Base-by-base conservation (phyloP, 1,140 invertebrate species). In the Stenopsyche tienmushanensis region DNA sequence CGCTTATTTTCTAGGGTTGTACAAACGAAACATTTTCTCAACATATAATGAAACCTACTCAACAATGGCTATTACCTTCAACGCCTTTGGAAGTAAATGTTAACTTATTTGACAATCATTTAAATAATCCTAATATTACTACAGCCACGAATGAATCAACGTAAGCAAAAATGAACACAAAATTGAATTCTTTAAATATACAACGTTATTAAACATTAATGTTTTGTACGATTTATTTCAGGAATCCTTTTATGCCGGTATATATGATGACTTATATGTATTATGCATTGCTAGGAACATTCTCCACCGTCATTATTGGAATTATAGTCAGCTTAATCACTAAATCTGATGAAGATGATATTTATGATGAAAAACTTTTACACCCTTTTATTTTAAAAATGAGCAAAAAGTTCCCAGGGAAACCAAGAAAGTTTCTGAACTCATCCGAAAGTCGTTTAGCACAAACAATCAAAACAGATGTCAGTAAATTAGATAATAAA, bases 191-290 rank as follows among this genome's bases (percentile, higher is more conserved):
- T n/a, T n/a, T n/a, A n/a, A n/a, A n/a, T n/a, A n/a, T n/a, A n/a
- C n/a, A n/a, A n/a, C n/a, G n/a, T n/a, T n/a, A n/a, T n/a, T n/a
- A n/a, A n/a, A n/a, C n/a, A n/a, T n/a, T n/a, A n/a, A n/a, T n/a
- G n/a, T n/a, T n/a, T n/a, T n/a, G n/a, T n/a, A n/a, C n/a, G n/a
- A n/a, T n/a, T 71, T 71, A 47, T 80, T 79, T 15, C 72, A 86
- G 85, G 21, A 81, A 84, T 66, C 73, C 82, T 15, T 49, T 89
- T 7, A 78, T 84, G 17, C 76, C 78, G 13, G 73, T 89, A 7
- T 89, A 88, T 70, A 83, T 84, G 3, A 83, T 89, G 34, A 88
- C 86, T 3, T 90, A 89, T 72, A 90, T 90, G 88, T 90, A 90
- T 73, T 90, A 90, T 72, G 85, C 87, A 20, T 72, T 89, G 2